Base-by-base conservation (phyloP, 2,888 invertebrate genomes). In the Nowickia ferox region DNA sequence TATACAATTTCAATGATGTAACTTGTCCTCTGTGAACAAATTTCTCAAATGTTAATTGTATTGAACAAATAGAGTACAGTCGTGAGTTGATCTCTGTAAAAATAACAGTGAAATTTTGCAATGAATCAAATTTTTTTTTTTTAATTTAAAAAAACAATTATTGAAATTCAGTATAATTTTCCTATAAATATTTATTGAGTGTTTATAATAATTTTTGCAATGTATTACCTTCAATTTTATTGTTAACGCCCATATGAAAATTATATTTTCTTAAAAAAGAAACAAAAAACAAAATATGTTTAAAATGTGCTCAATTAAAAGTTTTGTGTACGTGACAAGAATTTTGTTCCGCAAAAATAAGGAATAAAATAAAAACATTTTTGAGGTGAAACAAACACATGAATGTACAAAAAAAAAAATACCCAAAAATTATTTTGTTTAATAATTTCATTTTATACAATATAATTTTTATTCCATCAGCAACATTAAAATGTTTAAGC, bases 281-380 rank as follows among this genome's bases (percentile, higher is more conserved):
- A 68, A 79, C 30, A 51, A 30, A 53, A 51, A 15, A 68, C 63
- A 63, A 81, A 63, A 72, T 59, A 44, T 72, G 17, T 77, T 48
- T 77, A 80, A 86, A 80, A 80, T 80, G 71, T 68, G 90, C 89
- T 89, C 91, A 91, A 91, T 91, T 91, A 91, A 91, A 91, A 91
- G 89, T 84, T 90, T 30, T 90, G 89, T 89, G 89, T 91, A 91
- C 91, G 91, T 91, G 91, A 91, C 90, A 88, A 87, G 91, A 91
- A 91, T 91, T 89, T 88, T 74, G 51, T 30, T 30, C 30, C 71
- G 65, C 59, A 61, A 55, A 55, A 71, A 57, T 44, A 63, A 68
- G 40, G 22, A 15, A 78, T 63, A 51, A 30, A 61, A 46, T 19
- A n/a, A 69, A 55, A 71, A 22, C 19, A 17, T 10, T 79, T 63